Evolutionary conservation across 2,113 vertebrate species (phyloP), one percentile per base, ranked within the genome.

Genomic region (Mobula hypostoma): DNA sequence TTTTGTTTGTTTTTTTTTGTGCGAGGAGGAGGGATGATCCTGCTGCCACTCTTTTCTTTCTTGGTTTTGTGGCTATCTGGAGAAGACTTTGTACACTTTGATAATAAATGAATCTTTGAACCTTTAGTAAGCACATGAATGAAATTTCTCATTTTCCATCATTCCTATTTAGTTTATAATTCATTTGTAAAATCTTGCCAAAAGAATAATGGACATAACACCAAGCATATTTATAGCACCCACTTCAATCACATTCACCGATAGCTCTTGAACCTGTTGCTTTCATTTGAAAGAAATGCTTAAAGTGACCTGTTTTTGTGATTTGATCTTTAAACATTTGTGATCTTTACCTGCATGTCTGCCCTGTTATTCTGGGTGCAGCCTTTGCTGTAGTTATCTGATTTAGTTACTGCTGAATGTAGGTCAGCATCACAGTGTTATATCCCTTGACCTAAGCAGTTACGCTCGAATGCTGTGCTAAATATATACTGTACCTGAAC

Each of bases 381-480:
- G 88, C 17, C 66, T 70, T 72, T 70, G 90, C 90, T 48, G 90
- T 36, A 74, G 63, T 93, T 93, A 93, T 93, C 17, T 48, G 90
- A 74, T 93, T 70, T 48, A 93, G 36, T 48, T 93, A 76, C 70
- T 72, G 70, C 40, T 74, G 32, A 93, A 93, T 93, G 91, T 93
- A 93, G 91, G 91, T 93, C 91, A 93, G 36, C 91, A 76, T 70
- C 40, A 93, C 91, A 74, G 68, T 93, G 68, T 56, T 74, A 72
- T 76, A 74, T 66, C 91, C 91, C 68, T 74, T 74, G 68, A 76
- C 91, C 72, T 93, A 74, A 93, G 70, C 24, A 29, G 66, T 76
- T 93, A 72, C 74, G 91, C 91, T 93, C 74, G 91, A 48, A 56
- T 76, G 70, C 91, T 74, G 91, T 40, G 21, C 91, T 93, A 93